Evolutionary conservation across 2,888 invertebrate species (phyloP), one percentile per base, ranked within the genome.

Genomic region (Chloromyia formosa): DNA sequence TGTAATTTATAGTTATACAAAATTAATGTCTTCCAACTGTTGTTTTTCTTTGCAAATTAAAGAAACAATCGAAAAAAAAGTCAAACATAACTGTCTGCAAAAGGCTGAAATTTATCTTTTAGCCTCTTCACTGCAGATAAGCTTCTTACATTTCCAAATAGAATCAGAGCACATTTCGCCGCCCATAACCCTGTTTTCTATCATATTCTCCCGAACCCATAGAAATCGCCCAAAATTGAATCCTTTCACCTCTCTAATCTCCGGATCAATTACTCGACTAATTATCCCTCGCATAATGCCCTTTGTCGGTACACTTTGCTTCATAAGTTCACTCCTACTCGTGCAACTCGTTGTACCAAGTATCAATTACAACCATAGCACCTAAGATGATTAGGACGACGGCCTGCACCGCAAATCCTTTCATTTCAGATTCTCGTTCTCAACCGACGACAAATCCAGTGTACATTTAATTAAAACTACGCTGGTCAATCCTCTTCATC

Each of bases 281-380:
- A 71, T 71, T 71, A 71, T 56, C 35, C 56, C 14, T 20, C 20
- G 3, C 7, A 56, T 71, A 71, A 71, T 71, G 35, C 71, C 42
- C 42, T 71, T 71, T 71, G 71, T 71, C 71, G 71, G 56, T 58
- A 71, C 22, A 71, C 58, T 71, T 56, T 18, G 14, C 58, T 20
- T 40, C 53, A 58, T 16, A 5, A 58, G 71, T 56, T 56, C 40
- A 56, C 71, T 71, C 71, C 71, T 71, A 56, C 71, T 20, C 49
- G 10, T 1, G 20, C 3, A 60, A 60, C 14, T n/a, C 60, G 54
- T 69, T 58, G 58, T 58, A 20, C 56, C 5, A 35, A 54, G 71
- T 71, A 71, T 71, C 71, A 71, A 71, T 71, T 71, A 71, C 71
- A 71, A 42, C 71, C 71, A 40, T 71, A 71, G 71, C 71, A 71